phyloP scores from a whole-genome alignment of 2,113 vertebrate genomes.

The Gobio gobio region DNA sequence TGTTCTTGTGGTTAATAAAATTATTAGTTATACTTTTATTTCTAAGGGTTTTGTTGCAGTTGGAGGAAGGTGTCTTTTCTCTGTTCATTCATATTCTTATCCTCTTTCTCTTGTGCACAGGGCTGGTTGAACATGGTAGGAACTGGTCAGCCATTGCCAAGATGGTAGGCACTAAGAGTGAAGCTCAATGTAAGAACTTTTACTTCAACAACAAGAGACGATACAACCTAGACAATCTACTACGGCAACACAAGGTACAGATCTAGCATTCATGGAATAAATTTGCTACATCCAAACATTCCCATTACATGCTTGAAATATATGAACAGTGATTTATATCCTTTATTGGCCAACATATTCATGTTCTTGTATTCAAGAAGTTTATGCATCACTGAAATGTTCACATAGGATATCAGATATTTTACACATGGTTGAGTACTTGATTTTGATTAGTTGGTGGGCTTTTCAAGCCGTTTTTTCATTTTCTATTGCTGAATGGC shows the following conservation, averaged over 20 bases:
- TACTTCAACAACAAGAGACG: constrained; percentile 98
- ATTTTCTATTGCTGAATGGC: too few species aligned
- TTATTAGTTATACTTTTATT: not conserved
- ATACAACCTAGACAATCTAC: constrained; percentile 94
- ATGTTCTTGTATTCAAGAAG: not conserved
- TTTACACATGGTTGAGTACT: too few species aligned
- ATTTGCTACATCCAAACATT: not conserved
- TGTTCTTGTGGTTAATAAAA: not conserved
- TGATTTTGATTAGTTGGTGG: too few species aligned
- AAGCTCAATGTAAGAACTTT: constrained; percentile 99
- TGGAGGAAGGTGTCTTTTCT: not conserved
- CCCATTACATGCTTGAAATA: not conserved
- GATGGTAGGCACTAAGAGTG: constrained; percentile 98
- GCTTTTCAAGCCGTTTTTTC: too few species aligned
- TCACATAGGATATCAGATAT: too few species aligned
- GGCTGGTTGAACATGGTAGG: constrained; percentile 93
- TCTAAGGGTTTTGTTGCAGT: not conserved
- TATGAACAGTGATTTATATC: not conserved
- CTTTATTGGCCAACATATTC: not conserved
- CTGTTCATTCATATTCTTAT: not conserved
- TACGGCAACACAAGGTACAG: constrained; percentile 89
- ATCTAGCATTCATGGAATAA: not conserved
- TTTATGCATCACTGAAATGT: too few species aligned
- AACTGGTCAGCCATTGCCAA: constrained; percentile 98
- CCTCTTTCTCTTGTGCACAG: constrained; percentile 67